These are phyloP conservation scores for Lethrus apterus DNA, from an alignment of 1,140 invertebrate genomes.

Conservation along the genomic window DNA sequence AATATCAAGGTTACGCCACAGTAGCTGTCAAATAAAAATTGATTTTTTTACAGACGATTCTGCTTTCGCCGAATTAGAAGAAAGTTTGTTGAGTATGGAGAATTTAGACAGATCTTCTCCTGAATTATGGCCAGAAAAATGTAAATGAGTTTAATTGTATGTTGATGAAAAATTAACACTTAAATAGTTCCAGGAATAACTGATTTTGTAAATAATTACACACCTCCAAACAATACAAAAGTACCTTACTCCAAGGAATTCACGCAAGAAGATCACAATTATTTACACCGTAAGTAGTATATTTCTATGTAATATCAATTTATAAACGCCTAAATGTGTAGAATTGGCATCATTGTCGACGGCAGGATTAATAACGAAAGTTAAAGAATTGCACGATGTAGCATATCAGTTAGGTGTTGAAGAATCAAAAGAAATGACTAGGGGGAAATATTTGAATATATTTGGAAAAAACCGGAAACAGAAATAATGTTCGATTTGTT, in stretches of 20 bases:
- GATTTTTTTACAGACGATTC: slow-evolving; percentile 34
- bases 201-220: slow-evolving; percentile 55
- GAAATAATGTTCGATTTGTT: slow-evolving; percentile 1
- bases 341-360: slow-evolving; percentile 75
- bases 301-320: neutral
- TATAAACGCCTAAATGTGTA: slow-evolving; percentile 40
- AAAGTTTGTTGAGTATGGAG: slow-evolving; percentile 74
- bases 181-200: slow-evolving; percentile 62
- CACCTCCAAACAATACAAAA: slow-evolving; percentile 43
- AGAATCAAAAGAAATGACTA: slow-evolving; percentile 93
- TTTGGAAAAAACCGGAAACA: slow-evolving; percentile 42
- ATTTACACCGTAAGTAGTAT: slow-evolving; percentile 61
- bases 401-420: slow-evolving; percentile 90
- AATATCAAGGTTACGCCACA: slow-evolving; percentile 15
- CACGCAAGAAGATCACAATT: slow-evolving; percentile 58
- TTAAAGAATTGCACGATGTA: slow-evolving; percentile 85
- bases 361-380: slow-evolving; percentile 78
- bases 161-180: slow-evolving; percentile 16
- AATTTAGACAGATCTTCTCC: slow-evolving; percentile 85
- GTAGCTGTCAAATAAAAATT: slow-evolving; percentile 17
- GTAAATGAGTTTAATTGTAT: slow-evolving; percentile 48
- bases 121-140: slow-evolving; percentile 89
- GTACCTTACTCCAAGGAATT: slow-evolving; percentile 50
- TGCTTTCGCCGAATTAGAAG: slow-evolving; percentile 50
- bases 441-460: slow-evolving; percentile 90